Base-by-base conservation (phyloP, 2,113 vertebrate genomes). In the Colaptes auratus region DNA sequence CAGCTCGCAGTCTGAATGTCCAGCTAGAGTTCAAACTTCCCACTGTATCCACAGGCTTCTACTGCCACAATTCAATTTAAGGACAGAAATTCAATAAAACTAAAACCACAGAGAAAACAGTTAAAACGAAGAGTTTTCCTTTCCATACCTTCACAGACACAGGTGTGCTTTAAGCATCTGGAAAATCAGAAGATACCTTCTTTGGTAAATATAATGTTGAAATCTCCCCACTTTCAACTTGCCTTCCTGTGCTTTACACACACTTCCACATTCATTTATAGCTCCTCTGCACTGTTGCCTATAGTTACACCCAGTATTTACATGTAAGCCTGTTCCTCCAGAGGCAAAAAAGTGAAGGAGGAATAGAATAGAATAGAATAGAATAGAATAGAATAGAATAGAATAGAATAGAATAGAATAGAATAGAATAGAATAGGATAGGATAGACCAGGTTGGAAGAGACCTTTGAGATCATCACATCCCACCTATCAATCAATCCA, bases 31-130 rank as follows among this genome's bases (percentile, higher is more conserved):
- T 25, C 90, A 94, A 97, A 87, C 30, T 60, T 93, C 83, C 82
- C 55, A 10, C 87, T 96, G 64, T 81, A 96, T 74, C 91, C 89
- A 96, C 75, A 95, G 79, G 81, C 66, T 95, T 95, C 96, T 97
- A 88, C 90, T 87, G 96, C 82, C 70, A 82, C 80, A 60, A 91
- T 95, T 86, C 92, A 89, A 97, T 96, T 89, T 96, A 96, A 96
- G 44, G 13, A 39, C 55, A 82, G 56, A 96, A 85, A 94, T 73
- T 73, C 75, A 96, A 91, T 94, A 96, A 96, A 96, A 88, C 44
- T 74, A 93, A 96, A 96, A 93, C 89, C 15, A 80, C 69, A 82
- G 89, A 92, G 79, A 93, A 97, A 93, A 24, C 77, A 94, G 74
- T 52, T 93, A 76, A 97, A 96, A 95, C 74, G 16, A 93, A 91